Evolutionary conservation across 2,797 vertebrate genomes (phyloP).

Genomic region (Ibycter americanus): DNA sequence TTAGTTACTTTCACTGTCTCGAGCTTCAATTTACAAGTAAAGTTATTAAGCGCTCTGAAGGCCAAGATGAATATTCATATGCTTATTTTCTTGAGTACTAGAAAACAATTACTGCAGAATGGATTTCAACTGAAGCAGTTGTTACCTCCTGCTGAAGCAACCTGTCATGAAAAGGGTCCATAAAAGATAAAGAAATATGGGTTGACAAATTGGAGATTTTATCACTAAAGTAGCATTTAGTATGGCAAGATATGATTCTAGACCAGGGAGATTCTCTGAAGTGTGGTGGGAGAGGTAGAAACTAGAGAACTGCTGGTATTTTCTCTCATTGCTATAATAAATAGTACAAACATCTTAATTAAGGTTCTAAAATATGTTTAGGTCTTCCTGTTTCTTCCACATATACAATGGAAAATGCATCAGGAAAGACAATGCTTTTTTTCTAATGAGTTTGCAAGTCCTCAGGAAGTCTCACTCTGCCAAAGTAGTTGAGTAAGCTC

Average conservation of each 20-base stretch:
- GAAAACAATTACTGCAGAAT: background rate
- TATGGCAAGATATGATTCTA: background rate
- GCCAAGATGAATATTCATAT: slow-evolving; percentile 1
- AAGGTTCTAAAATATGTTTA: background rate
- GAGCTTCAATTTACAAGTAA: background rate
- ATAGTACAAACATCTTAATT: background rate
- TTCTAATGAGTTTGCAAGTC: background rate
- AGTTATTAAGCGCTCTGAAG: background rate
- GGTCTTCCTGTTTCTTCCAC: background rate
- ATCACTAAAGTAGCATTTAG: background rate
- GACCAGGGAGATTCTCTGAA: background rate
- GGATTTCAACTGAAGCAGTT: background rate
- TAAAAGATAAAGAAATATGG: background rate
- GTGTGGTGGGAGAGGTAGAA: background rate
- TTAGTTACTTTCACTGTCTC: background rate
- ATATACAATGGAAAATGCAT: background rate
- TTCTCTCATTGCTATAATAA: background rate
- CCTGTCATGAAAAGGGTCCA: background rate
- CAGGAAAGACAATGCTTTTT: background rate
- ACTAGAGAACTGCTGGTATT: background rate
- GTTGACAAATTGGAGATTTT: background rate
- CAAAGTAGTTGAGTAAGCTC: background rate
- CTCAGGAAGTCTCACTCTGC: background rate
- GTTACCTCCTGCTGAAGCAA: background rate
- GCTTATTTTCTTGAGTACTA: background rate